Conservation (phyloP, 53 echinoderm and acorn worm genomes). For the Mesocentrotus franciscanus region DNA sequence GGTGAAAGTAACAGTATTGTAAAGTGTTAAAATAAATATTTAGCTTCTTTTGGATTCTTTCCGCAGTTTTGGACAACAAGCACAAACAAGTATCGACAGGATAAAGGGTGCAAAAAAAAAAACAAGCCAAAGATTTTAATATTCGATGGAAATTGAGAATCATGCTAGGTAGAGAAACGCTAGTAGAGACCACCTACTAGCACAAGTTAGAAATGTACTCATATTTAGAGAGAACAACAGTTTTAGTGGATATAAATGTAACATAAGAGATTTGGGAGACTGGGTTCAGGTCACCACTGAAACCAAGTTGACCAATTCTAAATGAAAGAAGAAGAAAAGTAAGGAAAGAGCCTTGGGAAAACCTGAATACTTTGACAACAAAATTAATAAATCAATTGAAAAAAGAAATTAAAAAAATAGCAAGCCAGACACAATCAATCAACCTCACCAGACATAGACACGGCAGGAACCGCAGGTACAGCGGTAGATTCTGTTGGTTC, state of each 20-base stretch:
- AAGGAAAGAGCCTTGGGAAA: slow-evolving; percentile 8
- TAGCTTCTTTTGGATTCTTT: background rate
- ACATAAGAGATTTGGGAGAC: background rate
- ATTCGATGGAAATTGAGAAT: background rate
- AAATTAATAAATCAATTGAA: background rate
- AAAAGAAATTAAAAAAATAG: slow-evolving; percentile 35
- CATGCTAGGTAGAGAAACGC: background rate
- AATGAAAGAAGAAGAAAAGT: slow-evolving; percentile 2
- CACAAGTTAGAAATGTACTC: background rate
- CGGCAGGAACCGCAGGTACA: slow-evolving; percentile 46
- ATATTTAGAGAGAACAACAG: background rate
- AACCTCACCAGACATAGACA: slow-evolving; percentile 63
- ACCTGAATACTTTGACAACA: background rate
- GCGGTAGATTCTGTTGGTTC: slow-evolving; percentile 31
- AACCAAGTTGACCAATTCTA: slow-evolving; percentile 9
- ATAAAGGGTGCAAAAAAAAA: background rate
- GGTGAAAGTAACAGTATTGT: background rate
- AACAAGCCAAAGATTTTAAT: background rate
- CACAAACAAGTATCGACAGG: background rate
- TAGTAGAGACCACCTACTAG: background rate
- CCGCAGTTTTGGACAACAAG: background rate
- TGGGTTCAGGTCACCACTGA: background rate
- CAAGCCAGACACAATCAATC: slow-evolving; percentile 52
- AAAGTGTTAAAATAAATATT: background rate
- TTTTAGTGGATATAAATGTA: background rate